Evolutionary conservation across 2,797 vertebrate species (phyloP).

Genomic region (Neostethus bicornis): DNA sequence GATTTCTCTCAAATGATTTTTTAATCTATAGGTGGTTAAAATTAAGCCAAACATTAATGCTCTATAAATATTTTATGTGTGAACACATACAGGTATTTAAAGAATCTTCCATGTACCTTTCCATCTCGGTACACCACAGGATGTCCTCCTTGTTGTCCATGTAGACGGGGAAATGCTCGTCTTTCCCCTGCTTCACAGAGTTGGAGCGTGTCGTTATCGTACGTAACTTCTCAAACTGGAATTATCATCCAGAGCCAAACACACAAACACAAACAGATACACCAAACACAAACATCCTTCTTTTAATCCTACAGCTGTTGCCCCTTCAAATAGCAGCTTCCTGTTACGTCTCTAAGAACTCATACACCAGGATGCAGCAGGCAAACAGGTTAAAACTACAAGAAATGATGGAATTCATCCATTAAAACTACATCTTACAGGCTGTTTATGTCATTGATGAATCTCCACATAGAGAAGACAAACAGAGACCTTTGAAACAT

Average conservation of each 20-base stretch:
- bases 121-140: constrained; percentile 92
- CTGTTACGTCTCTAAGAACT: neutral
- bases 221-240: constrained; percentile 91
- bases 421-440: neutral
- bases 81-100: neutral
- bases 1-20: too few species aligned
- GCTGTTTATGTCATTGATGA: neutral
- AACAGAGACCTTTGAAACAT: neutral
- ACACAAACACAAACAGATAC: constrained; percentile 47
- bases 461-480: neutral
- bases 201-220: constrained; percentile 94
- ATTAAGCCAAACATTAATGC: too few species aligned
- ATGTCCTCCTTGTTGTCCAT: constrained; percentile 94
- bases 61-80: too few species aligned
- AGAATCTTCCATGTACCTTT: constrained; percentile 80
- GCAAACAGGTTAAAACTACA: neutral
- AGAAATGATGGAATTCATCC: neutral
- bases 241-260: constrained; percentile 67
- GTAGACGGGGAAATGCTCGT: constrained; percentile 89
- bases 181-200: constrained; percentile 93
- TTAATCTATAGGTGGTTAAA: too few species aligned
- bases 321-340: constrained; percentile 15
- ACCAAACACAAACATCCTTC: constrained; percentile 47
- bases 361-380: neutral
- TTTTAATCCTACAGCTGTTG: constrained; percentile 58